Conservation (phyloP, 2,113 vertebrate genomes). For the Coreoperca whiteheadi region DNA sequence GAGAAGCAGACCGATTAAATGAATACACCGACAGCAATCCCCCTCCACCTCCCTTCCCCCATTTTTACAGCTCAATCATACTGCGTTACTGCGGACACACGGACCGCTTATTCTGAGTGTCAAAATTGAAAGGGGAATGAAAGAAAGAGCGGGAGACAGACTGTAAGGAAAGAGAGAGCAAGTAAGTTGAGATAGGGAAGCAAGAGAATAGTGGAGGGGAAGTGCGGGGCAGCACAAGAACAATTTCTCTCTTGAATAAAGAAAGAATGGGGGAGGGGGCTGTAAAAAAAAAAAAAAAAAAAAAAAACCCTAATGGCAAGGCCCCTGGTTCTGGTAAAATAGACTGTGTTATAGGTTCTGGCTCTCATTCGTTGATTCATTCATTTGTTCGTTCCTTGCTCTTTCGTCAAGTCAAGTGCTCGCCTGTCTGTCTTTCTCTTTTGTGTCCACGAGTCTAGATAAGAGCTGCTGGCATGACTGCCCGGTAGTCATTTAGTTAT, state of each 20-base stretch:
- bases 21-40: conserved; percentile 83
- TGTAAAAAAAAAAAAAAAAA: conserved; percentile 89
- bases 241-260: conserved; percentile 92
- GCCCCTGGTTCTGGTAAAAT: conserved; percentile 94
- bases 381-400: conserved; percentile 83
- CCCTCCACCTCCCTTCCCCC: conserved; percentile 75
- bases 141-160: conserved; percentile 89
- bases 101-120: conserved; percentile 94
- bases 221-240: conserved; percentile 82
- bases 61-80: conserved; percentile 99
- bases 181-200: conserved; percentile 76
- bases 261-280: conserved; percentile 63
- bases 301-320: conserved; percentile 91
- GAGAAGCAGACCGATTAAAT: conserved; percentile 90
- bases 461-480: conserved; percentile 92
- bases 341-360: conserved; percentile 90
- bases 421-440: conserved; percentile 87
- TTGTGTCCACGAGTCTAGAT: conserved; percentile 89
- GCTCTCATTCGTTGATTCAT: conserved; percentile 88
- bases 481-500: conserved; percentile 90
- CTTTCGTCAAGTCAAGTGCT: conserved; percentile 93
- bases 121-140: conserved; percentile 98
- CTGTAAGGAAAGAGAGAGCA: conserved; percentile 63
- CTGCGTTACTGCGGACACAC: conserved; percentile 89
- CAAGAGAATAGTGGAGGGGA: conserved; percentile 90